Percentiles rank a stretch among this genome's conserved stretches.
These are phyloP conservation scores for Danio albolineatus DNA, from an alignment of 2,797 vertebrate genomes.

Conservation along the genomic window DNA sequence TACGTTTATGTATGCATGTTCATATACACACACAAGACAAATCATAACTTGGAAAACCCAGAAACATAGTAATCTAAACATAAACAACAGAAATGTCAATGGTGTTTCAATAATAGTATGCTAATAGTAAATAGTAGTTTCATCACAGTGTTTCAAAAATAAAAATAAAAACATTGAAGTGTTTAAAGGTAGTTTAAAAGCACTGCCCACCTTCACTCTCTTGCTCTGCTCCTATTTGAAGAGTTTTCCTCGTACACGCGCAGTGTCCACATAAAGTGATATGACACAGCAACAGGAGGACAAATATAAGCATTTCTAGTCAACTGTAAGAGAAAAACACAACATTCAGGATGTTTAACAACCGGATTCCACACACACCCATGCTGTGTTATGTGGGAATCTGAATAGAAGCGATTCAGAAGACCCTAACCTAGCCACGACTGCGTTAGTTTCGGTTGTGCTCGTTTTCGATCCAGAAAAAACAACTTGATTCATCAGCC, in stretches of 20 bases:
- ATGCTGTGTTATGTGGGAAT: background rate
- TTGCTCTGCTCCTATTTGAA: constrained; percentile 44
- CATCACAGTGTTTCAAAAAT: background rate
- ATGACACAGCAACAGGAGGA: constrained; percentile 66
- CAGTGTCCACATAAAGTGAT: constrained; percentile 67
- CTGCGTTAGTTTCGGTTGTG: background rate
- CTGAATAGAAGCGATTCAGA: background rate
- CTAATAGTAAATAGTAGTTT: background rate
- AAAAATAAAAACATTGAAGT: background rate
- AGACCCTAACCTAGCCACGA: background rate
- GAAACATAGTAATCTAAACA: too few relatives aligned
- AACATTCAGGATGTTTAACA: background rate
- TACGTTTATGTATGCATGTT: too few relatives aligned
- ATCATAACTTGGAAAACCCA: too few relatives aligned
- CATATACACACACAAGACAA: too few relatives aligned
- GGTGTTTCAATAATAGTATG: background rate
- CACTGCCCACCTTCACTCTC: constrained; percentile 66
- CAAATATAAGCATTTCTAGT: constrained; percentile 70
- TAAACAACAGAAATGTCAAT: background rate
- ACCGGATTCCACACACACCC: background rate
- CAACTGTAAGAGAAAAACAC: constrained; percentile 60
- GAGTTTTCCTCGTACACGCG: constrained; percentile 63
- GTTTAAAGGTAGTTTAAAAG: background rate
- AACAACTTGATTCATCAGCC: background rate
- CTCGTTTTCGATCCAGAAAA: too few relatives aligned